These are phyloP conservation scores for Lepilemur ruficaudatus DNA, from an alignment of 2,797 vertebrate genomes.

Conservation along the genomic window DNA sequence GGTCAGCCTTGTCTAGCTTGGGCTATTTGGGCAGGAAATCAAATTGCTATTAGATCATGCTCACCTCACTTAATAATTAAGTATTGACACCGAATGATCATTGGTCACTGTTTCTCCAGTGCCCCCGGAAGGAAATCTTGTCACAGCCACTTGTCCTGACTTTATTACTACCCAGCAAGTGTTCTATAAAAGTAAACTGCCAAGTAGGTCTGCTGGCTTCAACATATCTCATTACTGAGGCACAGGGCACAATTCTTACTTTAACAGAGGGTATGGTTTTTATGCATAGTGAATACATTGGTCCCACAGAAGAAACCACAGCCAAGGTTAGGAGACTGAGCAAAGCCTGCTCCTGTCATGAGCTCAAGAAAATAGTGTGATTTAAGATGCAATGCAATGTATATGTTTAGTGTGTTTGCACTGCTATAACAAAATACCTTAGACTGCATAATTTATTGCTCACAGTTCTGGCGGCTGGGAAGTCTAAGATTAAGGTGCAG, in stretches of 20 bases:
- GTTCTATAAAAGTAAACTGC: slow-evolving; percentile 4
- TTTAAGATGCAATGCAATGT: neutral
- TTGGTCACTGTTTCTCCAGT: slow-evolving; percentile 24
- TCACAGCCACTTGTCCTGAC: neutral
- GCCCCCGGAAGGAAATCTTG: slow-evolving; percentile 30
- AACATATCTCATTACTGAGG: neutral
- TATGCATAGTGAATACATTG: neutral
- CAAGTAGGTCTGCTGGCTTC: neutral
- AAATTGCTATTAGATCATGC: slow-evolving; percentile 66
- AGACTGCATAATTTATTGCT: neutral
- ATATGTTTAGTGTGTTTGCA: neutral
- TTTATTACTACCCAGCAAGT: neutral
- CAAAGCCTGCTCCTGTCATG: neutral
- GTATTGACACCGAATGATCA: slow-evolving; percentile 62
- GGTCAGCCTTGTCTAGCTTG: slow-evolving; percentile 48
- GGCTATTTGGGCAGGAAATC: slow-evolving; percentile 73
- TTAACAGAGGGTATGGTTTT: neutral
- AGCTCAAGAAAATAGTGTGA: neutral
- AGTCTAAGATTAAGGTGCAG: neutral
- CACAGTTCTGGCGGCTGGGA: neutral
- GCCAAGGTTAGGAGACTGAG: neutral
- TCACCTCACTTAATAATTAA: slow-evolving; percentile 71
- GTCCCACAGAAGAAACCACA: neutral
- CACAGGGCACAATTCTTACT: neutral
- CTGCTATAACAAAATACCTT: neutral